Percentiles rank a stretch among this genome's conserved stretches.
phyloP scores from a whole-genome alignment of 2,888 invertebrate genomes.

The Dichetophora obliterata region DNA sequence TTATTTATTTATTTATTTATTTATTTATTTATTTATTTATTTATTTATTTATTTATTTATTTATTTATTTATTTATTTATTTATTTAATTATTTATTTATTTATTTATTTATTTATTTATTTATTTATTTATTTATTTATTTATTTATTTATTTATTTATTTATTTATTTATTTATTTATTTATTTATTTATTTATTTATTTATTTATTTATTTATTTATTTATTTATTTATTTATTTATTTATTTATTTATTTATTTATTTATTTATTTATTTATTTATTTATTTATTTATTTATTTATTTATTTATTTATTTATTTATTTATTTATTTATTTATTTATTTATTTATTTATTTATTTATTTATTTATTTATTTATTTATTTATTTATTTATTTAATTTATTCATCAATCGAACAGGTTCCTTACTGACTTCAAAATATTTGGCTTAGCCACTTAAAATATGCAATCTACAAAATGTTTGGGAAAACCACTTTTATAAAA shows the following conservation, averaged over 20 bases:
- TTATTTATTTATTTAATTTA: too few species aligned
- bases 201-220: slow-evolving; percentile 7
- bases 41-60: slow-evolving; percentile 22
- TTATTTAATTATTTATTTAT: slow-evolving; percentile 19
- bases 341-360: background rate
- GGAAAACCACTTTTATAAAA: too few species aligned
- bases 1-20: background rate
- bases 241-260: background rate
- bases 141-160: slow-evolving; percentile 25
- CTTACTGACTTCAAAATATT: too few species aligned
- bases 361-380: background rate
- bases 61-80: slow-evolving; percentile 8
- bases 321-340: background rate
- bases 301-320: background rate
- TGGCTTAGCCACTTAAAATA: too few species aligned
- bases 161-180: slow-evolving; percentile 17
- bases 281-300: slow-evolving; percentile 10
- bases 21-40: slow-evolving; percentile 16
- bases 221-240: background rate
- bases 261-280: background rate
- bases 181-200: background rate
- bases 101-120: slow-evolving; percentile 24
- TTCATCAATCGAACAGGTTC: too few species aligned
- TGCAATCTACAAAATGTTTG: too few species aligned
- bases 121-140: slow-evolving; percentile 25